A percentile compares a stretch with the other conserved stretches of the same genome.
These are phyloP conservation scores for Alca torda DNA, from an alignment of 2,797 vertebrate genomes.

Conservation along the genomic window DNA sequence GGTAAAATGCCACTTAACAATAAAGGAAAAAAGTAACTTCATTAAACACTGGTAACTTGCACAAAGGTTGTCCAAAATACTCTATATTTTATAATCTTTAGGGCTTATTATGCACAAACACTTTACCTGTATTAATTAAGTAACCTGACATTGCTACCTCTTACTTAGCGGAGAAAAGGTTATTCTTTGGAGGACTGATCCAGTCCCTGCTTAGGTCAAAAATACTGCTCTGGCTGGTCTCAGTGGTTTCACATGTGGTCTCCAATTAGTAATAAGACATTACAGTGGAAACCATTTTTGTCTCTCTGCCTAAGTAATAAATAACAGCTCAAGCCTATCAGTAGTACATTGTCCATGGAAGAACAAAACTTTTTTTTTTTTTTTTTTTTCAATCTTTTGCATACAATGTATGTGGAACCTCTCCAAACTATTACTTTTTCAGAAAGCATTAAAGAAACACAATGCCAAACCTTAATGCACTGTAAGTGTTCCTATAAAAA, in stretches of 20 bases:
- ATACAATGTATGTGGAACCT: not conserved
- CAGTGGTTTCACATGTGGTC: not conserved
- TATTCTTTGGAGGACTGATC: not conserved
- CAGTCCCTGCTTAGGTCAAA: not conserved
- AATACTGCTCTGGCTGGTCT: not conserved
- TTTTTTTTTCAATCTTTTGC: not conserved
- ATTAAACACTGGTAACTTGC: not conserved
- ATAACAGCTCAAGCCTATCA: not conserved
- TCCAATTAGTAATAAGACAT: not conserved
- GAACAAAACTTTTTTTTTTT: not conserved
- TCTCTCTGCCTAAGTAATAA: not conserved
- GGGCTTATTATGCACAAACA: not conserved
- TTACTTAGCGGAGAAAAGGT: not conserved
- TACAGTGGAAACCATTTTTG: not conserved
- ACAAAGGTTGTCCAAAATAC: not conserved
- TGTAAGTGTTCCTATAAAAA: not conserved
- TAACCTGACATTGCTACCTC: not conserved
- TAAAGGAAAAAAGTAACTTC: not conserved
- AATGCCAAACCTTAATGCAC: not conserved
- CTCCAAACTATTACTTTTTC: not conserved
- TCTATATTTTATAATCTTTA: not conserved
- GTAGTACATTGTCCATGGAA: not conserved
- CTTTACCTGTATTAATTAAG: not conserved
- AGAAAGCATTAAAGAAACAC: not conserved
- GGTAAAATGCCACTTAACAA: fast-evolving